A percentile compares a stretch with the other conserved stretches of the same genome.
Conservation (phyloP, 2,797 vertebrate species). For the Rallus crepitans region DNA sequence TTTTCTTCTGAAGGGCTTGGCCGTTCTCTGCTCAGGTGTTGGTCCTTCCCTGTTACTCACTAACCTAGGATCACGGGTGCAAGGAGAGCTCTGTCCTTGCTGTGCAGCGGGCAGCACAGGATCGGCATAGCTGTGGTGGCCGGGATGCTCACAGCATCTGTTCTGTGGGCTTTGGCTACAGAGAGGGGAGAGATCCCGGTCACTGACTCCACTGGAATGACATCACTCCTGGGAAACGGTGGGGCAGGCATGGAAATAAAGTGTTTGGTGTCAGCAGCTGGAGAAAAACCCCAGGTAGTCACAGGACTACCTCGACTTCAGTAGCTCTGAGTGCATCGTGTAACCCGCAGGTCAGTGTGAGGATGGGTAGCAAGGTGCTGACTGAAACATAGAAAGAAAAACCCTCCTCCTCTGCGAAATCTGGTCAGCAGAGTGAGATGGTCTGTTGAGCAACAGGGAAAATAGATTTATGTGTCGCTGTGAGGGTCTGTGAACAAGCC, state of each 20-base stretch:
- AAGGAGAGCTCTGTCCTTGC: not conserved
- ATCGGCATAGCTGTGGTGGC: accelerated
- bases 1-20: not conserved
- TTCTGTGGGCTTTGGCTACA: not conserved
- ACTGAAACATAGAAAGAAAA: not conserved
- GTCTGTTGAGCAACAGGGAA: conserved; percentile 55
- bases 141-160: not conserved
- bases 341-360: accelerated
- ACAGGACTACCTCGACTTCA: not conserved
- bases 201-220: not conserved
- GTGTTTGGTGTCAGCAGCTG: not conserved
- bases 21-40: not conserved
- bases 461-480: conserved; percentile 57
- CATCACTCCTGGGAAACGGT: not conserved
- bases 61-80: not conserved
- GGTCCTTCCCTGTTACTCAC: not conserved
- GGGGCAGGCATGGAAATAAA: not conserved
- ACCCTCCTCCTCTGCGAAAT: not conserved
- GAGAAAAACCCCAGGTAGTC: not conserved
- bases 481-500: conserved; percentile 14
- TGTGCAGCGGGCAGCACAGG: not conserved
- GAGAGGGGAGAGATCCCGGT: not conserved
- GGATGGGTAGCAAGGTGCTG: not conserved
- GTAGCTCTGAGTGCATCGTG: not conserved
- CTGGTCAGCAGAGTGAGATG: not conserved